Percentiles rank a stretch among this genome's conserved stretches.
These are phyloP conservation scores for Lycia hirtaria DNA, from an alignment of 2,888 invertebrate genomes.

Conservation along the genomic window DNA sequence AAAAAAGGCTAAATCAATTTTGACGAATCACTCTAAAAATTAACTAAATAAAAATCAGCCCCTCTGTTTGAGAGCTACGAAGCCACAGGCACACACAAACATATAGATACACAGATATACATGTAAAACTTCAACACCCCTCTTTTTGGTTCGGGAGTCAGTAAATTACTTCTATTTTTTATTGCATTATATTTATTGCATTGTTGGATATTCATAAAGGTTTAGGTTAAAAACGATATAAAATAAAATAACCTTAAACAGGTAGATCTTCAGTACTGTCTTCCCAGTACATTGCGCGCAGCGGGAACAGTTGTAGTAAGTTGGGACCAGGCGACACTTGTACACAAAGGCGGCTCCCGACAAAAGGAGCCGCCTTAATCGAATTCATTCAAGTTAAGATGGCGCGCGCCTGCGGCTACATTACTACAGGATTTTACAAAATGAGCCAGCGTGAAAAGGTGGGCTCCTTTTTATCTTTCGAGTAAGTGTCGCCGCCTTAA, in stretches of 20 bases:
- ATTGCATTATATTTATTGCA: too few relatives aligned
- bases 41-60: too few relatives aligned
- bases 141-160: too few relatives aligned
- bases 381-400: constrained; percentile 30
- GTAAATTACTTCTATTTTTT: too few relatives aligned
- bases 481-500: neutral
- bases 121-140: too few relatives aligned
- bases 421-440: constrained; percentile 12
- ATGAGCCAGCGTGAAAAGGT: neutral
- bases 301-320: constrained; percentile 25
- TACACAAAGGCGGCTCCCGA: constrained; percentile 21
- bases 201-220: too few relatives aligned
- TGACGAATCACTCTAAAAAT: too few relatives aligned
- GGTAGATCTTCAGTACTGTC: constrained; percentile 5
- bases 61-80: too few relatives aligned
- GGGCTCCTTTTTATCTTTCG: neutral
- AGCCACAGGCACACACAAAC: too few relatives aligned
- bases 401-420: constrained; percentile 15
- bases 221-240: too few relatives aligned
- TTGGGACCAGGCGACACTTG: constrained; percentile 27
- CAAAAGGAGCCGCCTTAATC: constrained; percentile 28
- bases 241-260: neutral
- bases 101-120: too few relatives aligned
- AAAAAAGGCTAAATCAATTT: too few relatives aligned
- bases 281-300: neutral